Base-by-base conservation (phyloP, 2,113 vertebrate genomes). In the Lutjanus erythropterus region DNA sequence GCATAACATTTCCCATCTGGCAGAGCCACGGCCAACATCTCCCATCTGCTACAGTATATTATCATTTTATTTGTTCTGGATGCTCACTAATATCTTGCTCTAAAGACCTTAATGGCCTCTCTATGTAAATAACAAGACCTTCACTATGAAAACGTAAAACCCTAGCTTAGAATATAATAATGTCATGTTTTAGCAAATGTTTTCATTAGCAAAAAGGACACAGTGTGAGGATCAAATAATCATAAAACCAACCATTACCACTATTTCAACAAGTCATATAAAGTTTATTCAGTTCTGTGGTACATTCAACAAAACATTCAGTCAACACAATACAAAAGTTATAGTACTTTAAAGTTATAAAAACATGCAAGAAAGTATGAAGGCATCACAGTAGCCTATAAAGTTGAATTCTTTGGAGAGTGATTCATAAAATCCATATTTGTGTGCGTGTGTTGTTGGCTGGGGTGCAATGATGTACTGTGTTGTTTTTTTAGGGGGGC, bases 31-130 rank as follows among this genome's bases (percentile, higher is more conserved):
- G 27, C 61, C 14, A 71, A 68, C 41, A 47, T 74, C 60, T 71
- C 25, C 69, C 52, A 74, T 77, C 74, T 88, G 76, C 21, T 53
- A 29, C 67, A 53, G 7, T 58, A 15, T 14, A 59, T 68, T 47
- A 37, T 64, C n/a, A 16, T 56, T 61, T 19, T 49, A 56, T 31
- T 35, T n/a, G 9, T n/a, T 37, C 9, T n/a, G n/a, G n/a, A n/a
- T n/a, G n/a, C 3, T 64, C 23, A 27, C 27, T 67, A 37, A 47
- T 27, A 55, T 49, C 46, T 44, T 25, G 16, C 39, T 59, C 19
- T 16, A 33, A 21, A 37, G 7, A 18, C 47, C 44, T 9, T 18
- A n/a, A 25, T 18, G 16, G 2, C 27, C 42, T 60, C 42, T 23
- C 31, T 12, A 0, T 29, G 3, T 10, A 53, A 9, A 31, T 12